Evolutionary conservation across 1,140 invertebrate species (phyloP).

Genomic region (Paracyclopina nana): DNA sequence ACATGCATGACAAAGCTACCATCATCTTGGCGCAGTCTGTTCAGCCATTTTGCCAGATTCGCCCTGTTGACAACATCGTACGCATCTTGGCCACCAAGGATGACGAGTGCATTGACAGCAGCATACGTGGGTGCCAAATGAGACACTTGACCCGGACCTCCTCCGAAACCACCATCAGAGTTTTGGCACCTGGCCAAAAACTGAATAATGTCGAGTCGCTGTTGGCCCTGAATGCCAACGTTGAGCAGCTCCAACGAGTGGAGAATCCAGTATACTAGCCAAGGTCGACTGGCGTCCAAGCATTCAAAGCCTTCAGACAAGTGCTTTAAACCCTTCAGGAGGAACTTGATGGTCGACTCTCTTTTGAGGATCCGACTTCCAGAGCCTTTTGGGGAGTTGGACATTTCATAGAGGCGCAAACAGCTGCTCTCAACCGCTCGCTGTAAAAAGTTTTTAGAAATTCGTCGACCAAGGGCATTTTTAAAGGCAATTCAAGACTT

Average conservation of each 20-base stretch:
- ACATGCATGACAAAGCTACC: slow-evolving; percentile 77
- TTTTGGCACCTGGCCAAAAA: slow-evolving; percentile 55
- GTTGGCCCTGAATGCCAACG: slow-evolving; percentile 41
- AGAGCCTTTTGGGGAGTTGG: neutral
- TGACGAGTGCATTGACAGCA: slow-evolving; percentile 73
- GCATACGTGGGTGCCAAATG: slow-evolving; percentile 95
- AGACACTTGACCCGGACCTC: slow-evolving; percentile 69
- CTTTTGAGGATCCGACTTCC: slow-evolving; percentile 2
- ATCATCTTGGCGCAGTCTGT: slow-evolving; percentile 50
- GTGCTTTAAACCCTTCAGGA: slow-evolving; percentile 1
- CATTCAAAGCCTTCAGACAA: neutral
- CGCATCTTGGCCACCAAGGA: slow-evolving; percentile 66
- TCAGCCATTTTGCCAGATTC: slow-evolving; percentile 51
- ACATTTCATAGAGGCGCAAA: neutral
- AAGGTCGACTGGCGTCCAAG: slow-evolving; percentile 78
- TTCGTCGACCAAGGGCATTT: too few relatives aligned
- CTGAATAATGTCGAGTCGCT: slow-evolving; percentile 40
- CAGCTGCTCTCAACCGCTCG: neutral
- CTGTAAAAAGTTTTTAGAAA: too few relatives aligned
- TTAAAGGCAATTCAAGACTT: too few relatives aligned
- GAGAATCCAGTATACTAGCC: slow-evolving; percentile 88
- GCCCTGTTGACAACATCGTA: slow-evolving; percentile 59
- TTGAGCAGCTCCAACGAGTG: slow-evolving; percentile 67
- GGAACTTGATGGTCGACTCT: neutral
- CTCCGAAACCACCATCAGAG: slow-evolving; percentile 70